A percentile compares a stretch with the other conserved stretches of the same genome.
Conservation (phyloP, 2,113 vertebrate species). For the Rafetus swinhoei region DNA sequence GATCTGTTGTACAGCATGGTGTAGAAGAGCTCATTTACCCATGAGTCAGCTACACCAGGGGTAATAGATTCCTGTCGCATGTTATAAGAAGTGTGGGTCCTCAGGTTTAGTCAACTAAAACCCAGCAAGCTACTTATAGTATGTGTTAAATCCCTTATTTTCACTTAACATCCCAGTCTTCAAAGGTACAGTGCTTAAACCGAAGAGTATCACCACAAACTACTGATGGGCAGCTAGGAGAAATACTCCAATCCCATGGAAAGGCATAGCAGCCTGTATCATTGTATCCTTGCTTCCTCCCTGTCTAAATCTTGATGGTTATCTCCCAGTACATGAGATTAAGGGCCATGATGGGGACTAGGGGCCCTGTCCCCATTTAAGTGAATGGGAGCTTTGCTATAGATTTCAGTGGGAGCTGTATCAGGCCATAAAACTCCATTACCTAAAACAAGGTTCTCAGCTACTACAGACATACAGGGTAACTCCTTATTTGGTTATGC, state of each 20-base stretch:
- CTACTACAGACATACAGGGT: conserved; percentile 10
- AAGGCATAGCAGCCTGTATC: not conserved
- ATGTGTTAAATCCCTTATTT: not conserved
- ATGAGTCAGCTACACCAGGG: not conserved
- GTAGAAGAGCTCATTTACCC: not conserved
- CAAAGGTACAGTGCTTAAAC: not conserved
- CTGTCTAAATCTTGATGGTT: not conserved
- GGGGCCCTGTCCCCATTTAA: not conserved
- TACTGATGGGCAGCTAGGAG: not conserved
- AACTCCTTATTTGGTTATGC: conserved; percentile 69
- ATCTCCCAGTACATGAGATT: not conserved
- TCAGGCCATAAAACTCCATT: not conserved
- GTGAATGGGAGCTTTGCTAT: not conserved
- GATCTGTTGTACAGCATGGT: not conserved
- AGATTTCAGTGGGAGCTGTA: not conserved
- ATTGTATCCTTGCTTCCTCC: not conserved
- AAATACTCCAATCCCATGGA: not conserved
- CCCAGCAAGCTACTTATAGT: not conserved
- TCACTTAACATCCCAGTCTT: not conserved
- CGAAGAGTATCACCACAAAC: not conserved
- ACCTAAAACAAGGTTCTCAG: not conserved
- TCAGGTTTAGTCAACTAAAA: not conserved
- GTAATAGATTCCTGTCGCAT: too few relatives aligned
- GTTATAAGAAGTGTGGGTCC: not conserved
- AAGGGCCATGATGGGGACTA: not conserved